Evolutionary conservation across 2,797 vertebrate genomes (phyloP).

Genomic region (Choloepus didactylus): DNA sequence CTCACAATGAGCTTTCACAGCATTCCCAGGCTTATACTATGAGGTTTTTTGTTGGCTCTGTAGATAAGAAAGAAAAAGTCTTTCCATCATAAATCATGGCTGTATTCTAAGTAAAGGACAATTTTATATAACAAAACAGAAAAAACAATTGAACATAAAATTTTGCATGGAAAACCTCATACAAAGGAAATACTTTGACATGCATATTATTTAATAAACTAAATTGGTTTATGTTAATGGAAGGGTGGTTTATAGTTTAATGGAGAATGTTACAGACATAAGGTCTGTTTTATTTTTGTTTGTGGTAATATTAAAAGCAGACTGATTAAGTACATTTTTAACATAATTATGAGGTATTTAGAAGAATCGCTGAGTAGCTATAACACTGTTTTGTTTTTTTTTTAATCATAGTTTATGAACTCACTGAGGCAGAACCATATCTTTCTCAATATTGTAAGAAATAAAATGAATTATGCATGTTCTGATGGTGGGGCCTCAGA

Average conservation of each 20-base stretch:
- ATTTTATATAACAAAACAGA: not conserved
- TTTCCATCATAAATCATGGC: not conserved
- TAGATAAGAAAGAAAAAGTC: not conserved
- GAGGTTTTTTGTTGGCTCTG: not conserved
- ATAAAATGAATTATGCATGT: constrained; percentile 11
- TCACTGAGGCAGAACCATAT: not conserved
- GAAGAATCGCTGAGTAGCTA: not conserved
- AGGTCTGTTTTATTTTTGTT: not conserved
- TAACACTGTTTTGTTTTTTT: not conserved
- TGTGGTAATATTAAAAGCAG: constrained; percentile 2
- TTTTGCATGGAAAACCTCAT: not conserved
- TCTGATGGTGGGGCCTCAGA: not conserved
- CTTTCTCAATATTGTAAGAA: constrained; percentile 19
- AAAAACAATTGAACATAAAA: not conserved
- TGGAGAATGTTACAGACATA: not conserved
- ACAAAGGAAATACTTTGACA: not conserved
- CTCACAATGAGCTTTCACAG: not conserved
- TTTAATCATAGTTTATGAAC: constrained; percentile 21
- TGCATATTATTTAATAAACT: not conserved
- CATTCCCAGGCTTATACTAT: not conserved
- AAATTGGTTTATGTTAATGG: not conserved
- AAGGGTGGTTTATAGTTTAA: not conserved
- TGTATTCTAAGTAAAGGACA: not conserved
- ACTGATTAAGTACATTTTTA: not conserved
- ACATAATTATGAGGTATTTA: not conserved